These are phyloP conservation scores for Astreopora myriophthalma DNA, from an alignment of 64 coral and sea anemone species.

Conservation along the genomic window DNA sequence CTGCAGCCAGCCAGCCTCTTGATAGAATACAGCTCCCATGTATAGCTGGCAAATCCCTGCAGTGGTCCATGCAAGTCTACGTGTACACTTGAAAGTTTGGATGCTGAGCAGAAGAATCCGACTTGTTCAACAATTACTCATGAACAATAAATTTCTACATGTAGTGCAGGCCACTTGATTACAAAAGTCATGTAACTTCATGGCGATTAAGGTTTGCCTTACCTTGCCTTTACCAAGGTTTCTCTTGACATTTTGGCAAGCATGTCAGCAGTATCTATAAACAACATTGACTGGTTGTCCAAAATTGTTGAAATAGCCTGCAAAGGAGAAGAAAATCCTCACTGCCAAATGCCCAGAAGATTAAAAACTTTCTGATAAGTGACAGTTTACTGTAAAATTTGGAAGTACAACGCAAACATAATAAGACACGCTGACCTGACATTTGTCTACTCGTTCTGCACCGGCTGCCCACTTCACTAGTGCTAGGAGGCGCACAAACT, in stretches of 20 bases:
- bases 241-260: constrained; percentile 93
- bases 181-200: too few relatives aligned
- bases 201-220: background rate
- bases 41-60: too few relatives aligned
- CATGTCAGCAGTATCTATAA: constrained; percentile 98
- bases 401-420: background rate
- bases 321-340: background rate
- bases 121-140: too few relatives aligned
- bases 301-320: constrained; percentile 90
- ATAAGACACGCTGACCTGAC: constrained; percentile 67
- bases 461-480: constrained; percentile 98
- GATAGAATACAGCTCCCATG: too few relatives aligned
- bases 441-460: constrained; percentile 93
- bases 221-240: constrained; percentile 94
- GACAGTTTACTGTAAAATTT: background rate
- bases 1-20: too few relatives aligned
- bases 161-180: too few relatives aligned
- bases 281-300: constrained; percentile 94
- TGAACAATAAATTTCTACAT: too few relatives aligned
- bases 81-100: too few relatives aligned
- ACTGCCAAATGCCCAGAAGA: background rate
- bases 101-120: too few relatives aligned
- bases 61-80: too few relatives aligned
- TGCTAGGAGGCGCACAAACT: constrained; percentile 94
- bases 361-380: background rate